A percentile compares a stretch with the other conserved stretches of the same genome.
Conservation (phyloP, 1,140 invertebrate species). For the Drosophila rufa region DNA sequence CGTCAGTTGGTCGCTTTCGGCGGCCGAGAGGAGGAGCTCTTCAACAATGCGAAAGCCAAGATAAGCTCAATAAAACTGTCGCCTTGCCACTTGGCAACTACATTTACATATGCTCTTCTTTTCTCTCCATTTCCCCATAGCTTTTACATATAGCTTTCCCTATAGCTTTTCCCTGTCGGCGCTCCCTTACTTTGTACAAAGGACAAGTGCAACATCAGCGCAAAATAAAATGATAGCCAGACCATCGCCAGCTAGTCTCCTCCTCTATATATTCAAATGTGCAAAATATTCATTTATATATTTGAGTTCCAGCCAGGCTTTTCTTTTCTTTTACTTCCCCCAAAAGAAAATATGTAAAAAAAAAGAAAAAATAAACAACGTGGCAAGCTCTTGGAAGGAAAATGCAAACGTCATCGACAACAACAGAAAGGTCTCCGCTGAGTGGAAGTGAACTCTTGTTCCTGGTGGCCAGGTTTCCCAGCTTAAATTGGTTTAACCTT, state of each 20-base stretch:
- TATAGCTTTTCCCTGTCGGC: background rate
- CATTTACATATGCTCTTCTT: constrained; percentile 65
- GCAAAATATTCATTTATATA: constrained; percentile 75
- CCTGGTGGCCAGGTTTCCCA: constrained; percentile 25
- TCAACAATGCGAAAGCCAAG: constrained; percentile 55
- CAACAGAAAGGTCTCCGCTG: constrained; percentile 29
- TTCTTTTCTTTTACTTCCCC: background rate
- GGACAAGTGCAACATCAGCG: constrained; percentile 73
- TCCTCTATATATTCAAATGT: constrained; percentile 68
- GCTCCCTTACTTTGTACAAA: constrained; percentile 32
- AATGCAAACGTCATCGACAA: constrained; percentile 76
- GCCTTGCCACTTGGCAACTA: constrained; percentile 76
- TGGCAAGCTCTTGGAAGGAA: constrained; percentile 52
- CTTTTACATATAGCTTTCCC: background rate
- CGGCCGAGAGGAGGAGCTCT: constrained; percentile 4
- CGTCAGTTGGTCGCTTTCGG: constrained; percentile 19
- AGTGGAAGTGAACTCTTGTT: constrained; percentile 48
- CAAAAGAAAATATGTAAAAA: constrained; percentile 10
- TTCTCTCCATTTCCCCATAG: background rate
- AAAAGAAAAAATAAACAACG: constrained; percentile 3
- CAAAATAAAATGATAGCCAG: constrained; percentile 72
- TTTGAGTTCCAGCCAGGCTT: constrained; percentile 30
- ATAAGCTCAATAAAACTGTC: constrained; percentile 82
- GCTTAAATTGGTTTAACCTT: constrained; percentile 70
- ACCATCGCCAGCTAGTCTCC: constrained; percentile 11